phyloP scores from a whole-genome alignment of 2,113 vertebrate species.

The Charina bottae region DNA sequence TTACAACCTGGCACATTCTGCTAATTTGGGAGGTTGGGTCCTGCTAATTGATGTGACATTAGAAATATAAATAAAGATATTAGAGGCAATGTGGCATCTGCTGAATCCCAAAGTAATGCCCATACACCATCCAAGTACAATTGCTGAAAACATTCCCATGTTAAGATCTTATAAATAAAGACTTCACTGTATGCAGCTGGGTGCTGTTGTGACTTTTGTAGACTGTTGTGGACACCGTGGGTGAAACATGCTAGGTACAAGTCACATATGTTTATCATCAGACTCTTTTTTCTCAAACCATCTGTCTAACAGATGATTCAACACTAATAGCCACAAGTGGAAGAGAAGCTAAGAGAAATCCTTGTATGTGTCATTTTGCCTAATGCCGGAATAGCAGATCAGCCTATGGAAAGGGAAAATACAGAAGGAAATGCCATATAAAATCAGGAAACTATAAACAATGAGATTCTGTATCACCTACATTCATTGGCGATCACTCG shows the following conservation, averaged over 20 bases:
- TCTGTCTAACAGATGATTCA: conserved; percentile 22
- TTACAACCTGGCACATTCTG: not conserved
- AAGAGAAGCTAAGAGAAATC: conserved; percentile 12
- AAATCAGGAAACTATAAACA: conserved; percentile 56
- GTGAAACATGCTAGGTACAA: not conserved
- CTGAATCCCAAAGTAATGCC: not conserved
- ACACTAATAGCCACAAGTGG: not conserved
- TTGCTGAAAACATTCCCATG: not conserved
- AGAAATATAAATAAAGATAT: not conserved
- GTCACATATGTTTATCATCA: not conserved
- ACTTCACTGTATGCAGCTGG: not conserved
- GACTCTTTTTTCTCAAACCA: conserved; percentile 12
- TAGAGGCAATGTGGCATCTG: not conserved
- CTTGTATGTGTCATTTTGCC: conserved; percentile 26
- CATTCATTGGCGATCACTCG: too few species aligned
- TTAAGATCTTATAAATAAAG: not conserved
- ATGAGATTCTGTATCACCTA: conserved; percentile 52
- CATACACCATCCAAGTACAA: not conserved
- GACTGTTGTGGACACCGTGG: not conserved
- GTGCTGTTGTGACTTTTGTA: not conserved
- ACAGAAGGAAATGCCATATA: conserved; percentile 24
- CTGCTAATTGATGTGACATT: not conserved
- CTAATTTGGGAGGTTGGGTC: not conserved
- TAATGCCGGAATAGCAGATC: conserved; percentile 48
- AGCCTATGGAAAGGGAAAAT: conserved; percentile 46